Evolutionary conservation across 2,888 invertebrate species (phyloP), one percentile per base, ranked within the genome.

Genomic region (Epirrhoe tristata): DNA sequence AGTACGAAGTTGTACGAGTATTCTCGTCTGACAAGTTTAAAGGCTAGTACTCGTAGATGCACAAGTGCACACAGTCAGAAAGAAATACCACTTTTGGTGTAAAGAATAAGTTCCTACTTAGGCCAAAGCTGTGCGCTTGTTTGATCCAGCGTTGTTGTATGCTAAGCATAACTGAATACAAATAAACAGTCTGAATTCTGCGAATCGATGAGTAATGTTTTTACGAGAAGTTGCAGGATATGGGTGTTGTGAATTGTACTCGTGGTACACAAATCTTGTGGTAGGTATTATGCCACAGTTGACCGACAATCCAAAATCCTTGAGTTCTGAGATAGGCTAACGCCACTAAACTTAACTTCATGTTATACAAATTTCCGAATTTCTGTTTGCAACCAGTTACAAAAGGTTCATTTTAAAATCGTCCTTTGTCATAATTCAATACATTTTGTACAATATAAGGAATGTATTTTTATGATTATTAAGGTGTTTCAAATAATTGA

Each of bases 21-120:
- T 43, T 82, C 81, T 80, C 81, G 81, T 80, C 71, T 67, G 66
- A 73, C 73, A 82, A 78, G 90, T 90, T 91, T 90, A 90, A 89
- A 90, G 88, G 88, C 89, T 88, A 82, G 77, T 72, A 74, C 82
- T 14, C 14, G 14, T 5, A 6, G 4, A 43, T 43, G 12, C 1
- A 10, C 12, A 5, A 10, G 0, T 43, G 12, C n/a, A 1, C 6
- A 48, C 6, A 14, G 14, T 7, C 16, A 48, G 14, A 1, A 16
- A 48, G 6, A 48, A 31, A 52, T 52, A 52, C 31, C 8, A 43
- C 39, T 43, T 43, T 24, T 12, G 12, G 12, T 12, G 12, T 4
- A 43, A 43, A 12, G 2, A 43, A 10, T 43, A 43, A n/a, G n/a
- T n/a, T n/a, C 39, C 12, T 34, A 12, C 6, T 8, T 8, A 8